Percentiles rank a stretch among this genome's conserved stretches.
These are phyloP conservation scores for Procavia capensis DNA, from an alignment of 2,113 vertebrate genomes.

Conservation along the genomic window DNA sequence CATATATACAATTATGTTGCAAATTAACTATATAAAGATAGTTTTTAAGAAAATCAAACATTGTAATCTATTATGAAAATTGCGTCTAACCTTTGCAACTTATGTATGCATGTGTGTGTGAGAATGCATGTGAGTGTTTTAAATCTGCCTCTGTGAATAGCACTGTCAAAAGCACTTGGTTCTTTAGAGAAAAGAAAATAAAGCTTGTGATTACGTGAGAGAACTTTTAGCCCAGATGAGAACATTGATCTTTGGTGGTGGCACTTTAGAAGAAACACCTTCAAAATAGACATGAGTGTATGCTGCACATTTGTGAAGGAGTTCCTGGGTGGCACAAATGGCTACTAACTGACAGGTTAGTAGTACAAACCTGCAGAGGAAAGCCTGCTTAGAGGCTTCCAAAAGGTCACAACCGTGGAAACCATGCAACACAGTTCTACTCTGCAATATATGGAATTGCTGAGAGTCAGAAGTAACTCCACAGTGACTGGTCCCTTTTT, in stretches of 20 bases:
- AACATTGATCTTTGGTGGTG: background rate
- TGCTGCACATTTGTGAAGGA: background rate
- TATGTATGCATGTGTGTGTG: background rate
- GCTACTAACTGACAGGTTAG: background rate
- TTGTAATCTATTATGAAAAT: constrained; percentile 1
- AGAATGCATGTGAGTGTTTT: background rate
- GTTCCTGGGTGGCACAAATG: background rate
- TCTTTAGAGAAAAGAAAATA: constrained; percentile 17
- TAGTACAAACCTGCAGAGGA: background rate
- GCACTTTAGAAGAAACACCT: background rate
- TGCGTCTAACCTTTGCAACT: background rate
- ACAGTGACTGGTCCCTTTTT: background rate
- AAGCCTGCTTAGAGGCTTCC: background rate
- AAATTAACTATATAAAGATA: constrained; percentile 13
- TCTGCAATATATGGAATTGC: background rate
- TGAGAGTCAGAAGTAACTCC: background rate
- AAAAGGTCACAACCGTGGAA: background rate
- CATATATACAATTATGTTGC: background rate
- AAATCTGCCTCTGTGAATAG: background rate
- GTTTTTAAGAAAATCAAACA: constrained; percentile 21
- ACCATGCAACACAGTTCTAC: background rate
- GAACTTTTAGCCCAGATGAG: constrained; percentile 41
- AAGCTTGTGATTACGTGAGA: constrained; percentile 1
- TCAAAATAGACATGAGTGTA: background rate
- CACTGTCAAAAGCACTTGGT: background rate